Evolutionary conservation across 1,140 invertebrate species (phyloP).

Genomic region (Stegodyphus dumicola): DNA sequence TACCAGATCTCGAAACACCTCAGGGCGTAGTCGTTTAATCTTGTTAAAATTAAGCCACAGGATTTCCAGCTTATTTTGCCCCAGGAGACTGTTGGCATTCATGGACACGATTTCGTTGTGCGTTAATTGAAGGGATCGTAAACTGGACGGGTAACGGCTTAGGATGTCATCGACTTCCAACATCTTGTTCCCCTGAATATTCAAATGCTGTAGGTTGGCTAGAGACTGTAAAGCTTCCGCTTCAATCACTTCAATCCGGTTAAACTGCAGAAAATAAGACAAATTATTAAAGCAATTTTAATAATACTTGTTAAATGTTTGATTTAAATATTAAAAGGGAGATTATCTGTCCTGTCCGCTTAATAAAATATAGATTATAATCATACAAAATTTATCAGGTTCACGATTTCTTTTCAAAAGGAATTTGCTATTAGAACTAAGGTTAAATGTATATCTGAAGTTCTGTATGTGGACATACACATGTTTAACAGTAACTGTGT

Average conservation of each 20-base stretch:
- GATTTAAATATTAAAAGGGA: not conserved
- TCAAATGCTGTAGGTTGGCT: constrained; percentile 86
- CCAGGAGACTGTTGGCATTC: constrained; percentile 81
- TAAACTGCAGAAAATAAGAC: constrained; percentile 75
- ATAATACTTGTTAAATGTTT: not conserved
- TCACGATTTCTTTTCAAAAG: too few species aligned
- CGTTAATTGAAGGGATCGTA: constrained; percentile 87
- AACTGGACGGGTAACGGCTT: constrained; percentile 74
- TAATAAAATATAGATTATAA: too few species aligned
- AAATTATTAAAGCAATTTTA: not conserved
- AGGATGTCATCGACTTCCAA: constrained; percentile 84
- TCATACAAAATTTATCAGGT: too few species aligned
- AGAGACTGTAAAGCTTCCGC: constrained; percentile 84
- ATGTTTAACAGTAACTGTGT: too few species aligned
- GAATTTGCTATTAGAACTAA: too few species aligned
- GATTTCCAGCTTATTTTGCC: constrained; percentile 83
- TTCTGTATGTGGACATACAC: too few species aligned
- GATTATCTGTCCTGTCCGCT: too few species aligned
- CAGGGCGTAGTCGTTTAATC: constrained; percentile 77
- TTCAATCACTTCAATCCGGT: constrained; percentile 83
- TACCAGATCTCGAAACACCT: constrained; percentile 80
- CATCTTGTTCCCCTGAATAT: constrained; percentile 85
- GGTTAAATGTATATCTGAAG: too few species aligned
- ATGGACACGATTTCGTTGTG: constrained; percentile 82
- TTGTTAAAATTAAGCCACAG: constrained; percentile 88